Conservation (phyloP, 2,113 vertebrate species). For the Notothenia rossii region DNA sequence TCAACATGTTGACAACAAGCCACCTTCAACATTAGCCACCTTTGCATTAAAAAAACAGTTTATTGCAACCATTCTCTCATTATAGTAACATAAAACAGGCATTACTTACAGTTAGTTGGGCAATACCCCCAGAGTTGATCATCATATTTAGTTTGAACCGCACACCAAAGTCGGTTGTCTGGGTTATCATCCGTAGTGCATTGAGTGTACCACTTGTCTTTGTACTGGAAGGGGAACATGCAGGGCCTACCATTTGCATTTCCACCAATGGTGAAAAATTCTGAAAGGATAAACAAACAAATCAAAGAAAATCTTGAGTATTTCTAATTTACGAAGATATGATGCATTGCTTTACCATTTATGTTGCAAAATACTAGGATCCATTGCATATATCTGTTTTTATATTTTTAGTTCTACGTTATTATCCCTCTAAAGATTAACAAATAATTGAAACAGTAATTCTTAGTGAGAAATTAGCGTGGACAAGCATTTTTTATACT, state of each 20-base stretch:
- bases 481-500: not conserved
- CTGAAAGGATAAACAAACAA: slow-evolving; percentile 70
- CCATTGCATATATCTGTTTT: not conserved
- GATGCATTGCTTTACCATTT: not conserved
- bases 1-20: no score
- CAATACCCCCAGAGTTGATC: slow-evolving; percentile 87
- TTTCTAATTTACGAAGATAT: no score
- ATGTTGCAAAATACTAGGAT: not conserved
- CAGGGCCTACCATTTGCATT: slow-evolving; percentile 88
- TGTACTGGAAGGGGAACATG: slow-evolving; percentile 92
- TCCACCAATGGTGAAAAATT: slow-evolving; percentile 86
- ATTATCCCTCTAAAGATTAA: not conserved
- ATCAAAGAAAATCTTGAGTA: slow-evolving; percentile 29
- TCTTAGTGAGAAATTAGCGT: not conserved
- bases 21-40: no score
- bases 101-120: slow-evolving; percentile 85
- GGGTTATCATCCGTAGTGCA: slow-evolving; percentile 82
- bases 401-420: not conserved
- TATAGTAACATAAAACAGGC: not conserved
- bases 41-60: not conserved
- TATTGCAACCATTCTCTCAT: no score
- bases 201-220: slow-evolving; percentile 85
- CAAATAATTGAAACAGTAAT: not conserved
- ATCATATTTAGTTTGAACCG: slow-evolving; percentile 82
- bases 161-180: slow-evolving; percentile 85